A percentile compares a stretch with the other conserved stretches of the same genome.
Evolutionary conservation across 2,888 invertebrate species (phyloP).

Genomic region (Tanaodytes sp.): DNA sequence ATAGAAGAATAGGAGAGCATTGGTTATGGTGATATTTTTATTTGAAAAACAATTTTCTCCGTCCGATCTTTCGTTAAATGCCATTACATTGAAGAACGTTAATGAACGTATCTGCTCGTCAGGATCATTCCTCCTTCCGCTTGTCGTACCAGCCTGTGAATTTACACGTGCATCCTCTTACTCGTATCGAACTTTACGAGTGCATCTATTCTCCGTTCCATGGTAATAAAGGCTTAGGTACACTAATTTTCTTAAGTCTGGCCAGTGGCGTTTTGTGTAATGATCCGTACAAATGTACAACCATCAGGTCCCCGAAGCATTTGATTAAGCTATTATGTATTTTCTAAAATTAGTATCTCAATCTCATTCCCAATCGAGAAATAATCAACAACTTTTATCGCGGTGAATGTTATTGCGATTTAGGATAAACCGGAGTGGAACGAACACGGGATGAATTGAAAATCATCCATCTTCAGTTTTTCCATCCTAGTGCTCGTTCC

Average conservation of each 20-base stretch:
- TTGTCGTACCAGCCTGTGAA: slow-evolving; percentile 36
- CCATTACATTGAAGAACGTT: slow-evolving; percentile 47
- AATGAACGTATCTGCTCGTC: slow-evolving; percentile 52
- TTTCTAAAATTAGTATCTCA: slow-evolving; percentile 46
- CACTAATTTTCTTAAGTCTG: slow-evolving; percentile 47
- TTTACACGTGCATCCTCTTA: slow-evolving; percentile 47
- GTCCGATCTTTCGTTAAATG: slow-evolving; percentile 3
- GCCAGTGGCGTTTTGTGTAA: slow-evolving; percentile 48
- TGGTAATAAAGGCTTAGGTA: slow-evolving; percentile 37
- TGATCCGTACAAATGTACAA: slow-evolving; percentile 42
- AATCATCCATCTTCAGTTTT: slow-evolving; percentile 9
- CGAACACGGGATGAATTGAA: slow-evolving; percentile 20
- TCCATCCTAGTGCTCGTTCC: too few relatives aligned
- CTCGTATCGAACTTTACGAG: slow-evolving; percentile 44
- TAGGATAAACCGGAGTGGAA: slow-evolving; percentile 32
- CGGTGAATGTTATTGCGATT: slow-evolving; percentile 26
- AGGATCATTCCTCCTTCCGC: slow-evolving; percentile 45
- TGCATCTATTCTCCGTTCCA: slow-evolving; percentile 41
- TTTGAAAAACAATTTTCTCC: too few relatives aligned
- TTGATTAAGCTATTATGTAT: slow-evolving; percentile 51
- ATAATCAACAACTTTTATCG: slow-evolving; percentile 36
- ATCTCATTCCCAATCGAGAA: slow-evolving; percentile 40
- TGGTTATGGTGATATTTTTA: too few relatives aligned
- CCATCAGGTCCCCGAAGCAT: slow-evolving; percentile 47
- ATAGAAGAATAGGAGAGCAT: too few relatives aligned